Conservation (phyloP, 2,113 vertebrate genomes). For the Fulica atra region DNA sequence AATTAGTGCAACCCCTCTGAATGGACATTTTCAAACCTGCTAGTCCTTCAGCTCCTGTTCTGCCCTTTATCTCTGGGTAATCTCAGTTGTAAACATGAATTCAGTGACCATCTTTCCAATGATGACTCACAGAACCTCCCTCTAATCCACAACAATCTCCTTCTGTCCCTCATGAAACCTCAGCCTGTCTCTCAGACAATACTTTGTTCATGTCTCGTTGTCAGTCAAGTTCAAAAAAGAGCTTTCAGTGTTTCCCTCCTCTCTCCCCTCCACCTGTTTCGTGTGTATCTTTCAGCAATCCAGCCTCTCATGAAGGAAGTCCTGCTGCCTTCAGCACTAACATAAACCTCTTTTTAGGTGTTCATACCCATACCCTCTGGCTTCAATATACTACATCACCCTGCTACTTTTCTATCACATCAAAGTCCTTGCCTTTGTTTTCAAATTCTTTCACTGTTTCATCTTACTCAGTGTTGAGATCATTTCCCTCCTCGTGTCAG, state of each 20-base stretch:
- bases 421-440: not conserved
- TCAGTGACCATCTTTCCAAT: not conserved
- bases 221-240: conserved; percentile 38
- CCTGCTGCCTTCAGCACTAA: not conserved
- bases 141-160: conserved; percentile 63
- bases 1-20: not conserved
- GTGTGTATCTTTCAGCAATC: not conserved
- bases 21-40: conserved; percentile 1
- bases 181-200: conserved; percentile 58
- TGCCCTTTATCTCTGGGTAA: not conserved
- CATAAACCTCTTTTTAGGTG: not conserved
- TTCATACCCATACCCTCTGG: not conserved
- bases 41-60: not conserved
- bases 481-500: not conserved
- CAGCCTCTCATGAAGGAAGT: not conserved
- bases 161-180: conserved; percentile 56
- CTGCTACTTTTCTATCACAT: not conserved
- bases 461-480: not conserved
- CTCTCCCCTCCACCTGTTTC: conserved; percentile 16
- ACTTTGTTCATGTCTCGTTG: conserved; percentile 39
- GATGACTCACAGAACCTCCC: conserved; percentile 52
- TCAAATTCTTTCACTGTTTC: not conserved
- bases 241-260: conserved; percentile 15
- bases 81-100: conserved; percentile 49
- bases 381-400: not conserved